phyloP scores from a whole-genome alignment of 2,797 vertebrate genomes.

The Cirrhinus mrigala region DNA sequence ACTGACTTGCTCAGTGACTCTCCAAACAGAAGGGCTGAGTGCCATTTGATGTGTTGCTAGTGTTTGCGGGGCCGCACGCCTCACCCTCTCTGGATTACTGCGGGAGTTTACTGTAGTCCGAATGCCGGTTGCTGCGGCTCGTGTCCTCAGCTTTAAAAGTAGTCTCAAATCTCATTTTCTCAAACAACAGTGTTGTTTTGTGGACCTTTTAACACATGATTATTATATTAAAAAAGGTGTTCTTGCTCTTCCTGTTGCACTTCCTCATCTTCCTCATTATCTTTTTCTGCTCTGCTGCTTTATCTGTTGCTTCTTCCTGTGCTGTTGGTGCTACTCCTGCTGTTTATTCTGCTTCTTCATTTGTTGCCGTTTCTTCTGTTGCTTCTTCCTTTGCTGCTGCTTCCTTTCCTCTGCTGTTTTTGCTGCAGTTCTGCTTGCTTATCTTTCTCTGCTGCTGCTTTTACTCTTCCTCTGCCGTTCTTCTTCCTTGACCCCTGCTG shows the following conservation, averaged over 20 bases:
- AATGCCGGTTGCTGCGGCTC: neutral
- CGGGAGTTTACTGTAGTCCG: conserved; percentile 18
- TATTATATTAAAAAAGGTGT: neutral
- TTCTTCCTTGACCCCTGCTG: neutral
- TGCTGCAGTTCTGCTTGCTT: neutral
- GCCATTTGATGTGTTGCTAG: conserved; percentile 27
- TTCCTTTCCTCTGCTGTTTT: neutral
- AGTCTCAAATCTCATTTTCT: neutral
- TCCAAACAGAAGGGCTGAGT: conserved; percentile 32
- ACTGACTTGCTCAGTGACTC: conserved; percentile 30
- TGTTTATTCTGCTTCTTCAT: neutral
- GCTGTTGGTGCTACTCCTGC: neutral
- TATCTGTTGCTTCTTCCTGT: neutral
- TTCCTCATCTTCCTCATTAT: neutral
- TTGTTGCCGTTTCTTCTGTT: neutral
- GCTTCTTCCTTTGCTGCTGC: neutral
- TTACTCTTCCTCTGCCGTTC: neutral
- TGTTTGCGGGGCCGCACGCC: conserved; percentile 16
- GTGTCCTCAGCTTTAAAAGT: neutral
- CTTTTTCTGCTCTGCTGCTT: neutral
- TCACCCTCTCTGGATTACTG: conserved; percentile 48
- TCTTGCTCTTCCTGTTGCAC: neutral
- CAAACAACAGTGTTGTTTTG: neutral
- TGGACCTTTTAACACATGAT: neutral
- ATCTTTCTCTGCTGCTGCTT: neutral